These are phyloP conservation scores for Alexandromys fortis DNA, from an alignment of 2,113 vertebrate species.

Conservation along the genomic window DNA sequence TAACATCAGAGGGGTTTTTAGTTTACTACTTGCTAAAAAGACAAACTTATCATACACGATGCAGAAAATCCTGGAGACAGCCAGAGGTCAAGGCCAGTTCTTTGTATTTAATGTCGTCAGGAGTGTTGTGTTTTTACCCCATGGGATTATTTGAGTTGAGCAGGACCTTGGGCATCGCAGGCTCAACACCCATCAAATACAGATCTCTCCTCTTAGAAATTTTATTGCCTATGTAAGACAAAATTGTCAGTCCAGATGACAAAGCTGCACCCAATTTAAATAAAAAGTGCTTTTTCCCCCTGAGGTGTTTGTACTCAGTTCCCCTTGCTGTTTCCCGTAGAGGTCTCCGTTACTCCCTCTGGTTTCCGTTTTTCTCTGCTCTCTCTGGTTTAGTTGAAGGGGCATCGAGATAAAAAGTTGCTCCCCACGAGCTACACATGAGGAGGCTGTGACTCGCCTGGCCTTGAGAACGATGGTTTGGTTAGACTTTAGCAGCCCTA, in stretches of 20 bases:
- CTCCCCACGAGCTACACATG: neutral
- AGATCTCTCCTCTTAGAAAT: neutral
- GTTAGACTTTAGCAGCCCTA: neutral
- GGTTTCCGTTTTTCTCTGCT: neutral
- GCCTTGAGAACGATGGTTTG: neutral
- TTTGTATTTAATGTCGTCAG: conserved; percentile 18
- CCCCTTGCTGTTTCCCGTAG: neutral
- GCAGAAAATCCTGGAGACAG: conserved; percentile 7
- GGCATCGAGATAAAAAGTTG: neutral
- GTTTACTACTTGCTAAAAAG: neutral
- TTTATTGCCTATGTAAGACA: neutral
- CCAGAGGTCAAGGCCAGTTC: neutral
- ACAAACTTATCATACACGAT: neutral
- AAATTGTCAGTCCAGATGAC: neutral
- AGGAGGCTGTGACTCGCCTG: neutral
- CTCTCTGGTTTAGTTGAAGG: neutral
- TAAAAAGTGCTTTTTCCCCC: neutral
- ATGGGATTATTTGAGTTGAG: neutral
- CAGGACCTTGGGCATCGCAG: neutral
- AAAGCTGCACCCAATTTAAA: neutral
- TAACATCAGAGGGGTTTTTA: neutral
- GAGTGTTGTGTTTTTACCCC: neutral
- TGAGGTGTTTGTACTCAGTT: neutral
- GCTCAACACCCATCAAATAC: neutral
- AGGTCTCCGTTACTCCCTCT: neutral